phyloP scores from a whole-genome alignment of 2,113 vertebrate genomes.

The Scomber colias region DNA sequence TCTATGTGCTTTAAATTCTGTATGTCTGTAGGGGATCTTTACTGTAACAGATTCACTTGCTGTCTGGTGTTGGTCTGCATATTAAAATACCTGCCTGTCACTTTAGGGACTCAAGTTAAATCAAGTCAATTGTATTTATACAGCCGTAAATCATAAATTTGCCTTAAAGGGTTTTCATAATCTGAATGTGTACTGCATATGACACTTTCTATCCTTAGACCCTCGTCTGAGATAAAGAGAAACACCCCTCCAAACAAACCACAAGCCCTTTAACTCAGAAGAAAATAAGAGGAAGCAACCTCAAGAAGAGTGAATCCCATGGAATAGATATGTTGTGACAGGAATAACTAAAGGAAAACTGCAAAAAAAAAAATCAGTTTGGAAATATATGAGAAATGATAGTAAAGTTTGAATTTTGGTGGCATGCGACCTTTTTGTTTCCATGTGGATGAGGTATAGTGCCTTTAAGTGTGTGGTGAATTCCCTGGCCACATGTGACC shows the following conservation, averaged over 20 bases:
- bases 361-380: neutral
- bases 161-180: too few relatives aligned
- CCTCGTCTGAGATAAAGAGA: too few relatives aligned
- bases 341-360: neutral
- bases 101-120: neutral
- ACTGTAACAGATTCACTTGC: neutral
- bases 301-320: too few relatives aligned
- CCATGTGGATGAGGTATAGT: neutral
- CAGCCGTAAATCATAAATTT: too few relatives aligned
- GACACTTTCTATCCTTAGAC: too few relatives aligned
- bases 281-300: too few relatives aligned
- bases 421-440: neutral
- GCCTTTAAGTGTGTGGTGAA: neutral
- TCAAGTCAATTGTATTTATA: too few relatives aligned
- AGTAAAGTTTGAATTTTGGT: neutral
- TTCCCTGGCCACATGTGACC: constrained; percentile 54
- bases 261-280: too few relatives aligned
- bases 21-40: neutral
- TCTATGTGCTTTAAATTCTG: neutral
- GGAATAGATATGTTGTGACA: neutral
- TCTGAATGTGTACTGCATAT: too few relatives aligned
- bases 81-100: neutral
- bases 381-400: neutral
- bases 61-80: neutral
- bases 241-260: too few relatives aligned